Base-by-base conservation (phyloP, 2,113 vertebrate genomes). In the Promerops cafer region DNA sequence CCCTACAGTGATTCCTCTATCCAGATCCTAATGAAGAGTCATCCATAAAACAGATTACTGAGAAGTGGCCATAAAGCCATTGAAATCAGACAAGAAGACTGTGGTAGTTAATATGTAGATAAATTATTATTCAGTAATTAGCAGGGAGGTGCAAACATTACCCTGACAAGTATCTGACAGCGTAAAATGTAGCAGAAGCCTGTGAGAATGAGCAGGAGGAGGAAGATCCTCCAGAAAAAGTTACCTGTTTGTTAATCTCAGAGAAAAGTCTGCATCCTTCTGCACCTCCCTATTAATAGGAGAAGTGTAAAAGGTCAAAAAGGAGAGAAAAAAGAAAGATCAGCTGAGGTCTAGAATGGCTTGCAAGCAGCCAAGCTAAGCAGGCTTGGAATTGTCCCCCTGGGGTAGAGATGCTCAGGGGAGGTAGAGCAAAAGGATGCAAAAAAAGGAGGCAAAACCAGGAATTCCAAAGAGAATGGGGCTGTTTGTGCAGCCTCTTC, bases 381-480 rank as follows among this genome's bases (percentile, higher is more conserved):
- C 31, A 70, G 26, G 28, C 6, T 65, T 61, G 22, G 31, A 40
- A 9, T 61, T 31, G 21, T 8, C 33, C 80, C 15, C 44, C 52
- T 18, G 8, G 31, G 42, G 7, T 10, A 52, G 49, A 53, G 24
- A 60, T 44, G 7, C 7, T 60, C 24, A 10, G 40, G 14, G 35
- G 6, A 80, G 23, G 44, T 4, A 12, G 0, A 77, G 7, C 1
- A 1, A 52, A 44, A 37, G 6, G 10, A 60, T 7, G 15, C 3
- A 33, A 27, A 44, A 24, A 83, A 61, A 83, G 24, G 21, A 40
- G 30, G 20, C 4, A 77, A 72, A 77, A 44, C 1, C 35, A 39
- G n/a, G 50, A 61, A 69, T 70, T 76, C 22, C 59, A 30, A 7
- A 11, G 69, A 31, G 37, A 70, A 44, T 0, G 1, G 8, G 2